A percentile compares a stretch with the other conserved stretches of the same genome.
Evolutionary conservation across 2,888 invertebrate genomes (phyloP).

Genomic region (Archips crataeganus): DNA sequence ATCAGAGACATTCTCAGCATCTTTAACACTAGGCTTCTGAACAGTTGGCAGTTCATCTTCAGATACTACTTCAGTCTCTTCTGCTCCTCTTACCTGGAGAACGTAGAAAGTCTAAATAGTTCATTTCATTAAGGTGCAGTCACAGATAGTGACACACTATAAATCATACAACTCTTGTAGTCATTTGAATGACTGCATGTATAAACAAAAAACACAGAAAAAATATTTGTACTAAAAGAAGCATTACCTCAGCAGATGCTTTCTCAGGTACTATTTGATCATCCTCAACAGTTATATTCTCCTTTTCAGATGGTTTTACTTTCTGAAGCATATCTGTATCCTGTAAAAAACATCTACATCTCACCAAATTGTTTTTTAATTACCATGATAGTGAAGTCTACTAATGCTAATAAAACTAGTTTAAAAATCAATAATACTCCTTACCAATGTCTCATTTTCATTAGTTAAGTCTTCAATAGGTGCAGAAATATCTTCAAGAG

Average conservation of each 20-base stretch:
- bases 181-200: too few relatives aligned
- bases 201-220: too few relatives aligned
- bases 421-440: background rate
- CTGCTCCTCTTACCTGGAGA: constrained; percentile 84
- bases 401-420: background rate
- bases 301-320: constrained; percentile 9
- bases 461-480: background rate
- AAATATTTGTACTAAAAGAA: background rate
- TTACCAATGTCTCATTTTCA: background rate
- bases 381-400: background rate
- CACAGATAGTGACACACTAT: too few relatives aligned
- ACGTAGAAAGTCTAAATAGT: background rate
- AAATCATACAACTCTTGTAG: too few relatives aligned
- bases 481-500: background rate
- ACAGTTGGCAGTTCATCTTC: constrained; percentile 93
- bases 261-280: constrained; percentile 27
- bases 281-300: background rate
- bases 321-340: background rate
- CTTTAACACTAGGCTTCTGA: constrained; percentile 91
- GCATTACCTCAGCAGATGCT: constrained; percentile 17
- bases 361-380: background rate
- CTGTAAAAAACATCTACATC: constrained; percentile 3
- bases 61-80: constrained; percentile 94
- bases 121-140: background rate
- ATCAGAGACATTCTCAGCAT: constrained; percentile 93